A percentile compares a stretch with the other conserved stretches of the same genome.
Conservation (phyloP, 2,888 invertebrate genomes). For the Biston betularia region DNA sequence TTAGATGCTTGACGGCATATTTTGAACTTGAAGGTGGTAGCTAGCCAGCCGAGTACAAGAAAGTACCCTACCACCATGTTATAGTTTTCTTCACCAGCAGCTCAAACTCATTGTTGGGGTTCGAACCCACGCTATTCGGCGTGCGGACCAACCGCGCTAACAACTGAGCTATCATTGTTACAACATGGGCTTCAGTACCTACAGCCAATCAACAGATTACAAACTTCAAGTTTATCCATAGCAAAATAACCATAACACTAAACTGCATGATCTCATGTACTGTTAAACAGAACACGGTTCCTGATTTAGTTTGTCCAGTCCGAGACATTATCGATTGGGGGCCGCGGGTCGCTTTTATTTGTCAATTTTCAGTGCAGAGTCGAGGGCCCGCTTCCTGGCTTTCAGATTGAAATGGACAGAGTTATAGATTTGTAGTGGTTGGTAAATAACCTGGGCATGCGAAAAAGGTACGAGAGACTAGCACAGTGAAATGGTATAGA, state of each 20-base stretch:
- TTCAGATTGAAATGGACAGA: constrained; percentile 41
- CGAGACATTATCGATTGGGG: constrained; percentile 68
- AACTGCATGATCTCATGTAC: constrained; percentile 10
- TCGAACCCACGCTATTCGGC: too few relatives aligned
- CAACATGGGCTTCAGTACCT: too few relatives aligned
- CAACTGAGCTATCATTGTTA: too few relatives aligned
- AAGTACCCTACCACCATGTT: too few relatives aligned
- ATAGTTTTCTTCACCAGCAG: too few relatives aligned
- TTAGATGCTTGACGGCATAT: too few relatives aligned
- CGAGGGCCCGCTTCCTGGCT: constrained; percentile 40
- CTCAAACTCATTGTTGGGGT: too few relatives aligned
- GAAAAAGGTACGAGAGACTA: not conserved
- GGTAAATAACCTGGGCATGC: constrained; percentile 21
- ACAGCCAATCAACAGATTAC: too few relatives aligned
- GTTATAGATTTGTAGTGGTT: constrained; percentile 34
- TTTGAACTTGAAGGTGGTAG: too few relatives aligned
- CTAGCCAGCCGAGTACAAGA: too few relatives aligned
- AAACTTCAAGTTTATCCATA: too few relatives aligned
- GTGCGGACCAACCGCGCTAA: too few relatives aligned
- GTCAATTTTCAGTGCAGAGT: constrained; percentile 47
- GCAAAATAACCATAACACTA: not conserved
- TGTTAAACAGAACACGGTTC: constrained; percentile 19
- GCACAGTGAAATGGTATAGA: not conserved
- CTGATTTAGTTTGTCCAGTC: constrained; percentile 69
- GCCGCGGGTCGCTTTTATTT: constrained; percentile 52